phyloP scores from a whole-genome alignment of 2,113 vertebrate species.

The Forbesichthys papilliferus region DNA sequence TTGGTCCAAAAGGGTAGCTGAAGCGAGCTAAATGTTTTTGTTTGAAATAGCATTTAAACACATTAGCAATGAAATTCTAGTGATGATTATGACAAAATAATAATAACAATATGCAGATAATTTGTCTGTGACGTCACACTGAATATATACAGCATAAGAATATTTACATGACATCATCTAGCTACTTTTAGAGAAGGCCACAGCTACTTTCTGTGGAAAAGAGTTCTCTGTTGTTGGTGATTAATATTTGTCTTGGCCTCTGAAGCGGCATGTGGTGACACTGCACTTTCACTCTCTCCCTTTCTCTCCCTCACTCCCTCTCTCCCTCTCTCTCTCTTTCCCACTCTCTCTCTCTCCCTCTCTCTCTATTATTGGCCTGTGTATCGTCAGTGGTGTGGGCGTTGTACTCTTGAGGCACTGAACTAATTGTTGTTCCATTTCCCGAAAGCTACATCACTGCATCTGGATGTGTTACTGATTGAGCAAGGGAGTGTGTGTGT shows the following conservation, averaged over 20 bases:
- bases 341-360: conserved; percentile 24
- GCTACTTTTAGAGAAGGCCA: neutral
- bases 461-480: conserved; percentile 48
- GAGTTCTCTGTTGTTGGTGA: conserved; percentile 8
- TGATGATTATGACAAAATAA: too few species aligned
- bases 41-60: too few species aligned
- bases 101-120: too few species aligned
- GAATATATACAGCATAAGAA: too few species aligned
- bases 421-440: conserved; percentile 63
- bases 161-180: too few species aligned
- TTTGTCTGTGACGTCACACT: too few species aligned
- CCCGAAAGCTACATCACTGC: conserved; percentile 47
- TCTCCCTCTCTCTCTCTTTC: conserved; percentile 4
- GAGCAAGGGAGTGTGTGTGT: neutral
- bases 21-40: too few species aligned
- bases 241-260: conserved; percentile 61
- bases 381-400: conserved; percentile 53
- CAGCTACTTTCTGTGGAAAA: conserved; percentile 12
- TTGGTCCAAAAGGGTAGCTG: too few species aligned
- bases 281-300: conserved; percentile 43
- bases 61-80: too few species aligned
- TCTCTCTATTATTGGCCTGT: conserved; percentile 58
- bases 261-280: conserved; percentile 52
- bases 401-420: conserved; percentile 53
- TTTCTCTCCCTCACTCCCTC: neutral